phyloP scores from a whole-genome alignment of 2,797 vertebrate species.

The Rhinophrynus dorsalis region DNA sequence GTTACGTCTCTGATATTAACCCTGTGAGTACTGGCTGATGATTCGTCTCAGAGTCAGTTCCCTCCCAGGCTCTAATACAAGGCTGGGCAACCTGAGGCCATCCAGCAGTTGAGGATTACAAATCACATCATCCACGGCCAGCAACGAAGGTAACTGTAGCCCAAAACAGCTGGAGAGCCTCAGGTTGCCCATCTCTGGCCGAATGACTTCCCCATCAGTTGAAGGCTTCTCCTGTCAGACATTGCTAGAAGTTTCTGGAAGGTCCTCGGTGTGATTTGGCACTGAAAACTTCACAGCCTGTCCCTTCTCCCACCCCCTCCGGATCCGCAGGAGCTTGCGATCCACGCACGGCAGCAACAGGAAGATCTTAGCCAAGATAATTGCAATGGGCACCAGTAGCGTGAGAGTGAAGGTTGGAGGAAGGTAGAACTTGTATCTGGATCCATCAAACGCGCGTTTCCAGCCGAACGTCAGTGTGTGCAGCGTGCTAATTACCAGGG shows the following conservation, averaged over 20 bases:
- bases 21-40: too few relatives aligned
- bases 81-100: too few relatives aligned
- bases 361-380: conserved; percentile 73
- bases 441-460: conserved; percentile 75
- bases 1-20: too few relatives aligned
- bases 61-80: too few relatives aligned
- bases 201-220: too few relatives aligned
- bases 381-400: conserved; percentile 72
- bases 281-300: conserved; percentile 54
- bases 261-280: conserved; percentile 38
- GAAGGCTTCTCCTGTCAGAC: conserved; percentile 54
- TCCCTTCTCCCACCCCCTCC: conserved; percentile 82
- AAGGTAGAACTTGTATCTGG: conserved; percentile 79
- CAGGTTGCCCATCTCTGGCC: too few relatives aligned
- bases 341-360: conserved; percentile 76
- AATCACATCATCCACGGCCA: too few relatives aligned
- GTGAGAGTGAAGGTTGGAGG: conserved; percentile 83
- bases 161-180: too few relatives aligned
- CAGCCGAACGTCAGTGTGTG: conserved; percentile 84
- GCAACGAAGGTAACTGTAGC: too few relatives aligned
- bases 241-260: conserved; percentile 66
- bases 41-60: too few relatives aligned
- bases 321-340: conserved; percentile 74
- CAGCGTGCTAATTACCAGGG: conserved; percentile 75
- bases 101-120: too few relatives aligned